Conservation (phyloP, 2,888 invertebrate species). For the Taenaris catops region DNA sequence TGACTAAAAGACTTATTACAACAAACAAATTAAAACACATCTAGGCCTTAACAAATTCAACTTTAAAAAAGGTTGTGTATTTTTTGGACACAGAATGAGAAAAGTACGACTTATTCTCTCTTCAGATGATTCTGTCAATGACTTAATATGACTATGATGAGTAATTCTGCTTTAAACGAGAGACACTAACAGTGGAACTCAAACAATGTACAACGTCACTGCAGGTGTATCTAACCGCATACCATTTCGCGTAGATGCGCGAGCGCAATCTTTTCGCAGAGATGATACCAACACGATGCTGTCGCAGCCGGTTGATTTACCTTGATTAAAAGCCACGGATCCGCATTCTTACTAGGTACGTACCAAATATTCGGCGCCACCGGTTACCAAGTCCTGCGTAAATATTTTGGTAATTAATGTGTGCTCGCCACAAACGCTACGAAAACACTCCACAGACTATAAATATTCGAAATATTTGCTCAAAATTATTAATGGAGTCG, state of each 20-base stretch:
- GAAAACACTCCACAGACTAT: constrained; percentile 45
- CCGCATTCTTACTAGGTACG: constrained; percentile 68
- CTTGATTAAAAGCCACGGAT: constrained; percentile 70
- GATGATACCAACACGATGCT: constrained; percentile 29
- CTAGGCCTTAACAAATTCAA: too few relatives aligned
- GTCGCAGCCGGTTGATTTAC: constrained; percentile 53
- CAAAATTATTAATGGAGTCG: constrained; percentile 26
- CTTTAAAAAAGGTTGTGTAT: too few relatives aligned
- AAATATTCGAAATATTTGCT: constrained; percentile 37
- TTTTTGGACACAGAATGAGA: too few relatives aligned
- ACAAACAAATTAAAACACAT: too few relatives aligned
- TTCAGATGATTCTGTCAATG: too few relatives aligned
- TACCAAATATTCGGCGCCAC: constrained; percentile 54
- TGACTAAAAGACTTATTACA: too few relatives aligned
- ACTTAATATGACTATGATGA: too few relatives aligned
- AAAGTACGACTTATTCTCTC: too few relatives aligned
- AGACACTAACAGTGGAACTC: too few relatives aligned
- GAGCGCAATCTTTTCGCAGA: constrained; percentile 21
- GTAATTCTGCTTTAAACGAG: too few relatives aligned
- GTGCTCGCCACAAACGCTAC: constrained; percentile 41
- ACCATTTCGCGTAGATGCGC: constrained; percentile 2
- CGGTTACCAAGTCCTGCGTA: constrained; percentile 42
- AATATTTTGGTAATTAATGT: constrained; percentile 74
- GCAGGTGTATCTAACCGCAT: background rate
- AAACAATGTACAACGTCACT: too few relatives aligned